A percentile compares a stretch with the other conserved stretches of the same genome.
phyloP scores from a whole-genome alignment of 2,797 vertebrate genomes.

The Eulemur albifrons region DNA sequence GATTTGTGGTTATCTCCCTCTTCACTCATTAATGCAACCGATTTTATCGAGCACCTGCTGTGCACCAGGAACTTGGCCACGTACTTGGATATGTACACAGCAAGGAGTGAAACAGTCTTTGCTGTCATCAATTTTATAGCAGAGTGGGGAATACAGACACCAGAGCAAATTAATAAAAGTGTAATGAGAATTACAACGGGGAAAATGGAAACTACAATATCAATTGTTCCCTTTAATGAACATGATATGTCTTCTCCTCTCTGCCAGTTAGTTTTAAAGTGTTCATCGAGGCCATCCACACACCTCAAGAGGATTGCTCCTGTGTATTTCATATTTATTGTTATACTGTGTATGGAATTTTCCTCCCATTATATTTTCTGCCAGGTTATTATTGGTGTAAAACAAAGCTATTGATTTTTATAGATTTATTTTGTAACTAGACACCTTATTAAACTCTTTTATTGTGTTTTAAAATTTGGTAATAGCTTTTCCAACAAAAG shows the following conservation, averaged over 20 bases:
- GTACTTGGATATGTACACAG: not conserved
- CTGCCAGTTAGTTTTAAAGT: too few relatives aligned
- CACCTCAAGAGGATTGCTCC: accelerated
- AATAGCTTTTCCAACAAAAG: not conserved
- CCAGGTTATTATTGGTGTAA: not conserved
- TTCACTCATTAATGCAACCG: not conserved
- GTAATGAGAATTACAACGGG: accelerated
- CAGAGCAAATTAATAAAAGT: not conserved
- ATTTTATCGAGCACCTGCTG: not conserved
- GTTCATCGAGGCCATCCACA: accelerated
- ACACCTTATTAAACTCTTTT: constrained; percentile 25
- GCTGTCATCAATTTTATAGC: not conserved
- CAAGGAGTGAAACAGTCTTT: not conserved
- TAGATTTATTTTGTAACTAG: constrained; percentile 25
- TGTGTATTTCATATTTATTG: not conserved
- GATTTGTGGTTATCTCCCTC: not conserved
- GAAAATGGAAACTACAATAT: accelerated
- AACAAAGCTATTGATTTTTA: constrained; percentile 33
- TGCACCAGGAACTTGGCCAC: too few relatives aligned
- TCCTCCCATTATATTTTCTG: not conserved
- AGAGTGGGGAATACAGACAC: accelerated
- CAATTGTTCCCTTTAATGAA: not conserved
- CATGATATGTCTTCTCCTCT: not conserved
- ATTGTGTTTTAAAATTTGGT: constrained; percentile 24
- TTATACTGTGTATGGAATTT: not conserved